Evolutionary conservation across 2,888 invertebrate genomes (phyloP), one percentile per base, ranked within the genome.

Genomic region (Tetropium fuscum): DNA sequence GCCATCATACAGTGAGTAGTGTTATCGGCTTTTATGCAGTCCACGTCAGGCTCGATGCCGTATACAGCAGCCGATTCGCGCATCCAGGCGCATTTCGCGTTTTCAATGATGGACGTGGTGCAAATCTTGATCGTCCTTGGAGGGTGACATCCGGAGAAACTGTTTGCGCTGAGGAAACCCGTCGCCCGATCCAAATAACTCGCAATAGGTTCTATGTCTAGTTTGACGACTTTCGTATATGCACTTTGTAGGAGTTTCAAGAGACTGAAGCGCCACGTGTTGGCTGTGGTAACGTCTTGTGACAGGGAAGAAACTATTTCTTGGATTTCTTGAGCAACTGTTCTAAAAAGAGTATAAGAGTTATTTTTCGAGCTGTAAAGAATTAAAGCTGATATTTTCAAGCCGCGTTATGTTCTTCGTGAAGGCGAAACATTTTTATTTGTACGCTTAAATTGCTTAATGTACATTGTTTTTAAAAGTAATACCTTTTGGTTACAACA

Each of bases 71-170:
- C 88, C 0, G 91, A 91, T 68, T 91, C 90, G 58, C 88, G 86
- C 72, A 95, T 77, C 88, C 92, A 91, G 0, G 88, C 86, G 76
- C 96, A 96, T 74, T 95, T 95, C 45, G 87, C 85, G 60, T 87
- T 86, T 72, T 91, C 92, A 0, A 89, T 80, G 8, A 88, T 84
- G 0, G 90, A 88, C 0, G 88, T 87, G 0, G 91, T 88, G 74
- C 94, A 94, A 41, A 90, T 85, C 70, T 47, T 78, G 32, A 82
- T 76, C 1, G 81, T 86, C 82, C 90, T 84, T 0, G 90, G 88
- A 0, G 89, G 90, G 76, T 88, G 87, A 66, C 90, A 90, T 0
- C 88, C 88, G 0, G 85, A 84, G 70, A 89, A 90, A 70, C 89
- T 89, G 67, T 89, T 88, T 0, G 89, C 89, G 53, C 87, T 87